Base-by-base conservation (phyloP, 1,140 invertebrate species). In the Drosophila ananassae region DNA sequence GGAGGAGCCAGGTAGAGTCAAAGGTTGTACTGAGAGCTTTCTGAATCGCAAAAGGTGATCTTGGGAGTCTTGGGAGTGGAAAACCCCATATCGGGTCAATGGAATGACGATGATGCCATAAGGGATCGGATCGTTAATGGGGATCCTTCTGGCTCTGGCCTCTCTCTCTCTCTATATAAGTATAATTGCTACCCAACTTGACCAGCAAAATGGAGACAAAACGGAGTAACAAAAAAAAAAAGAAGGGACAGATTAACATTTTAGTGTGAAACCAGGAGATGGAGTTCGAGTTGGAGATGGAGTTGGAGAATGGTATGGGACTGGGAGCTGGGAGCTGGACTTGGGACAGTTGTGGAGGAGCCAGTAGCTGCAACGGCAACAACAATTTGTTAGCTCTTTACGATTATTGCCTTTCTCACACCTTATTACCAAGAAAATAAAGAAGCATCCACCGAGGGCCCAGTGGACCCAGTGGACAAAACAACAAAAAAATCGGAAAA, bases 361-460 rank as follows among this genome's bases (percentile, higher is more conserved):
- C 12, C 51, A 60, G 41, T 17, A 66, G 61, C 13, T 39, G 53
- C 68, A 60, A 48, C 52, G 34, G 34, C 39, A 75, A 77, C 81
- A 83, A 90, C 87, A 90, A 90, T 90, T 90, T 90, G 87, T 90
- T 90, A 76, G 79, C 79, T 87, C 87, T 90, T 90, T 90, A 90
- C 82, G 87, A 90, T 90, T 90, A 90, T 90, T 90, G 87, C 87
- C 89, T 90, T 90, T 90, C 87, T 90, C 87, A 87, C 87, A 90
- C 87, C 87, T 90, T 90, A 80, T 90, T 90, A 89, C 83, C 83
- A 83, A 79, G 83, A 89, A 89, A 83, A 89, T 89, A 89, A 89
- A 89, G 83, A 89, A 73, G 64, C 83, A 68, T 62, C 73, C 64
- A 47, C n/a, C 78, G 66, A 58, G 66, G 75, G 55, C 56, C 54